Evolutionary conservation across 2,797 vertebrate genomes (phyloP), one percentile per base, ranked within the genome.

Genomic region (Setipinna tenuifilis): DNA sequence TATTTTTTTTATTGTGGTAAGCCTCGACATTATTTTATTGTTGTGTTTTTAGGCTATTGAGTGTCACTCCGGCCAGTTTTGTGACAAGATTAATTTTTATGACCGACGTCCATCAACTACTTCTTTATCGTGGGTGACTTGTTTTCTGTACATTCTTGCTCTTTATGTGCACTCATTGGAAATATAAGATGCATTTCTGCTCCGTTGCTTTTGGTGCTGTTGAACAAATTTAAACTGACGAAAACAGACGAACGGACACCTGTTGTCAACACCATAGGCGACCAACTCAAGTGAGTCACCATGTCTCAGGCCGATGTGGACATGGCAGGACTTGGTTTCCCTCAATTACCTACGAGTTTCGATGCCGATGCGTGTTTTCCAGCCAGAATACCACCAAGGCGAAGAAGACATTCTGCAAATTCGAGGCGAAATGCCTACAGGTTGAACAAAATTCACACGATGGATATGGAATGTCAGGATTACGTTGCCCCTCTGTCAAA

Each of bases 301-400:
- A 95, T 96, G 95, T 94, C 95, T 84, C 95, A 96, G 88, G 93
- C 93, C 59, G 93, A 96, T 87, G 93, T 92, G n/a, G 95, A 94
- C 82, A 88, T 92, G 83, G 87, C 89, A 41, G 88, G 88, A 81
- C 92, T 90, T 85, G 88, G 90, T 81, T 88, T 92, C 78, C 88
- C 88, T 0, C 87, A 88, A 61, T 89, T 92, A 41, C 83, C 88
- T 58, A 81, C 89, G 0, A 85, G 82, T 57, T 88, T 92, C 59
- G 91, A 90, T 48, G 88, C 91, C 68, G 90, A 88, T 31, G 86
- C 91, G 1, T 85, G 87, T 0, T 93, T 93, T 46, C 65, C 91
- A 2, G 87, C 91, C 28, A 91, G 91, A 54, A 86, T 94, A 23
- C 91, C 93, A 23, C 90, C 91, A 83, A 91, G 90, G 54, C 91